These are phyloP conservation scores for Corynorhinus townsendii DNA, from an alignment of 2,113 vertebrate genomes.

Conservation along the genomic window DNA sequence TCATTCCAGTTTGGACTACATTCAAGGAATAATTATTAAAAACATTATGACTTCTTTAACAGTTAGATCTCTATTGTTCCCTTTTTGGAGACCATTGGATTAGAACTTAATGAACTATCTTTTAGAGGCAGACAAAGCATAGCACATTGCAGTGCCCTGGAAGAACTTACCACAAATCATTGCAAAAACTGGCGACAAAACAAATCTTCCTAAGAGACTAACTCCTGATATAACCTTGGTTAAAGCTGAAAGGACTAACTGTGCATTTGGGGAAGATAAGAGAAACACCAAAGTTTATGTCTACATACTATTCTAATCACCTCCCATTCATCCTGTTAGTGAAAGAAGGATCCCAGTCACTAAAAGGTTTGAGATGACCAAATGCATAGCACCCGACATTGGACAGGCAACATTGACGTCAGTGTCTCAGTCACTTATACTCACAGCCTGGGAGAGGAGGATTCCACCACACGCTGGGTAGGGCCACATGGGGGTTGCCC, in stretches of 20 bases:
- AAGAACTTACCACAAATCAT: background rate
- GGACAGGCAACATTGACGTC: background rate
- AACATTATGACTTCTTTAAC: background rate
- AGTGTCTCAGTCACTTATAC: background rate
- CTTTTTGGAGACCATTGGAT: slow-evolving; percentile 25
- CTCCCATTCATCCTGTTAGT: background rate
- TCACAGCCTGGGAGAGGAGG: background rate
- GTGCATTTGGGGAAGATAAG: background rate
- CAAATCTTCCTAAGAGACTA: background rate
- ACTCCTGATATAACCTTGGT: background rate
- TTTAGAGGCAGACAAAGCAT: slow-evolving; percentile 13
- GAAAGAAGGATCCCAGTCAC: background rate
- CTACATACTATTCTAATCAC: background rate
- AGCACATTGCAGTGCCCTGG: accelerated
- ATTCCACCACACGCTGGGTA: accelerated
- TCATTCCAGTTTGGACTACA: background rate
- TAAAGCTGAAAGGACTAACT: background rate
- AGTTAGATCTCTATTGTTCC: slow-evolving; percentile 28
- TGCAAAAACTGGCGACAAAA: background rate
- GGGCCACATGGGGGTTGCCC: accelerated
- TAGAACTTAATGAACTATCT: slow-evolving; percentile 36
- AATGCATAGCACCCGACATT: too few relatives aligned
- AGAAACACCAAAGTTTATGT: background rate
- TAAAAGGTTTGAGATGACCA: background rate
- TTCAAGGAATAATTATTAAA: slow-evolving; percentile 52